phyloP scores from a whole-genome alignment of 1,140 invertebrate genomes.

The Drosophila baimaii region DNA sequence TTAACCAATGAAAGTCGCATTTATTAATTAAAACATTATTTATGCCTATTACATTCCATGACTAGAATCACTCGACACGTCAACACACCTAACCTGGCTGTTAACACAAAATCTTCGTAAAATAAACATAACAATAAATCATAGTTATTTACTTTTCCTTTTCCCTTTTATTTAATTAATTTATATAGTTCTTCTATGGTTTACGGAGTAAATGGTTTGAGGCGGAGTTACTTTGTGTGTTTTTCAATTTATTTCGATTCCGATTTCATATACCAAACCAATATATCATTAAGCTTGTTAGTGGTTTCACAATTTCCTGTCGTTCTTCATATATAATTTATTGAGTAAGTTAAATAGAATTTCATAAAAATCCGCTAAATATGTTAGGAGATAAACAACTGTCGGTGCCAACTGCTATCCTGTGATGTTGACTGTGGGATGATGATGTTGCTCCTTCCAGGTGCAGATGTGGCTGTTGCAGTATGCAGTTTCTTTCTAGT shows the following conservation, averaged over 20 bases:
- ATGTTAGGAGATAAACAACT: conserved; percentile 69
- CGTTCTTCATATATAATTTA: conserved; percentile 72
- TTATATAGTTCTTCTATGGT: conserved; percentile 42
- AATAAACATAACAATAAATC: conserved; percentile 60
- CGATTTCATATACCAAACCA: conserved; percentile 59
- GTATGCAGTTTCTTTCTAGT: conserved; percentile 85
- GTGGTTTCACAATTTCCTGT: conserved; percentile 64
- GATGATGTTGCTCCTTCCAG: conserved; percentile 26
- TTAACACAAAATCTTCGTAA: conserved; percentile 59
- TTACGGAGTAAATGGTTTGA: conserved; percentile 38
- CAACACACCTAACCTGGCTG: conserved; percentile 37
- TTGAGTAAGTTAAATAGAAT: conserved; percentile 78
- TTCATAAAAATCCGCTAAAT: conserved; percentile 82
- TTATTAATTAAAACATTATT: conserved; percentile 63
- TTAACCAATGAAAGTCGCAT: conserved; percentile 40
- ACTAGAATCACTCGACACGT: conserved; percentile 73
- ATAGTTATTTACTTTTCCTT: conserved; percentile 44
- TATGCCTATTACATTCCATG: conserved; percentile 66
- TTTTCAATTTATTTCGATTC: conserved; percentile 68
- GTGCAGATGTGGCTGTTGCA: conserved; percentile 44
- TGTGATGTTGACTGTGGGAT: conserved; percentile 41
- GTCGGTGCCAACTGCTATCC: conserved; percentile 49
- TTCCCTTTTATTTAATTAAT: conserved; percentile 35
- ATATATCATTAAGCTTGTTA: conserved; percentile 65
- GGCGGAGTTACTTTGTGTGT: conserved; percentile 38